Percentiles rank a stretch among this genome's conserved stretches.
Conservation (phyloP, 1,140 invertebrate genomes). For the Rhopalosiphum padi region DNA sequence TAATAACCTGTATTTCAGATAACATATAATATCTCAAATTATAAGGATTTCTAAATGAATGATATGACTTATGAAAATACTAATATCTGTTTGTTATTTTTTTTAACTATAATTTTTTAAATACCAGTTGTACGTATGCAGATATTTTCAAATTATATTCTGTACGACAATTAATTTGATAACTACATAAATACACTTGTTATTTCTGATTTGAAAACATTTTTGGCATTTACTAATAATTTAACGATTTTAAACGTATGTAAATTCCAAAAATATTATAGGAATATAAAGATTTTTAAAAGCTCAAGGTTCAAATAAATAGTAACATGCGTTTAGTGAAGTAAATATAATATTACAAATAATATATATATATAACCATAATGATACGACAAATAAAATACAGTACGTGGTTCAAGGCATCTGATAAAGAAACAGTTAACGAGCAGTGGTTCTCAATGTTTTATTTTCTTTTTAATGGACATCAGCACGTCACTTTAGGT, state of each 20-base stretch:
- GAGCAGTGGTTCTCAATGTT: neutral
- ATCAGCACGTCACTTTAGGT: neutral
- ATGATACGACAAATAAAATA: neutral
- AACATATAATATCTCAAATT: neutral
- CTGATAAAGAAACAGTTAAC: neutral
- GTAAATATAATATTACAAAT: conserved; percentile 3
- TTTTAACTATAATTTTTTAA: neutral
- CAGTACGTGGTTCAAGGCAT: neutral
- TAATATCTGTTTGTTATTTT: neutral
- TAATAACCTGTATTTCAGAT: neutral
- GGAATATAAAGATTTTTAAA: neutral
- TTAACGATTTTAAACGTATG: neutral
- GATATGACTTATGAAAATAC: neutral
- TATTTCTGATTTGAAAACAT: neutral
- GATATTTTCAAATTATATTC: neutral
- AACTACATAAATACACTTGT: neutral
- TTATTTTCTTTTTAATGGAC: neutral
- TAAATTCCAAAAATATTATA: neutral
- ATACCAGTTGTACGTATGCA: neutral
- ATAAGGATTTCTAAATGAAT: neutral
- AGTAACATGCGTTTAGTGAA: neutral
- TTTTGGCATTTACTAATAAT: neutral
- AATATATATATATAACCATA: neutral
- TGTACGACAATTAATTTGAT: neutral
- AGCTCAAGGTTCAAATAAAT: neutral